These are phyloP conservation scores for Chrysochloris asiatica DNA, from an alignment of 2,113 vertebrate genomes.

Conservation along the genomic window DNA sequence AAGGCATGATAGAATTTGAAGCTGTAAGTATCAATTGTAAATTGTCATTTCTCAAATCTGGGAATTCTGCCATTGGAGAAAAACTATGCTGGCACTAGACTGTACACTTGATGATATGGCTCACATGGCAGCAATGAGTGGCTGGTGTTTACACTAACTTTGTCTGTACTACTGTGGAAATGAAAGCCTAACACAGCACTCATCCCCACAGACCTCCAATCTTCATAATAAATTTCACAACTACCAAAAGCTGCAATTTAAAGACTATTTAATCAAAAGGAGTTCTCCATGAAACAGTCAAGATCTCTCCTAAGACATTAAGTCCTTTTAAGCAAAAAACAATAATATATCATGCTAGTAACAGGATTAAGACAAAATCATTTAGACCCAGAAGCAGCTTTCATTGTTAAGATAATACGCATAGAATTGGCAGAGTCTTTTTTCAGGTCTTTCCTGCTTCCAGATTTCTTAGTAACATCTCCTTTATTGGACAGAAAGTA, in stretches of 20 bases:
- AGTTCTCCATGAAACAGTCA: not conserved
- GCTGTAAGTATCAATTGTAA: conserved; percentile 5
- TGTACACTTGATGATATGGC: not conserved
- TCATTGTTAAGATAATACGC: not conserved
- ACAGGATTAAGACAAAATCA: not conserved
- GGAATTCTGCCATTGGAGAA: not conserved
- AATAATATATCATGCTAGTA: not conserved
- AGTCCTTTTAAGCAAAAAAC: not conserved
- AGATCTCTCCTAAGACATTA: conserved; percentile 10
- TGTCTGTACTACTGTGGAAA: not conserved
- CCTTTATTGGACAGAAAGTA: not conserved
- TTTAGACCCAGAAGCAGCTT: not conserved
- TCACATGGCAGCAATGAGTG: not conserved
- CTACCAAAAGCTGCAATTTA: not conserved
- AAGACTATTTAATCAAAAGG: not conserved
- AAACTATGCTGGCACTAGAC: not conserved
- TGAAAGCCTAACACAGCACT: not conserved
- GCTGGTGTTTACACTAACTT: not conserved
- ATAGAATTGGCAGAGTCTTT: not conserved
- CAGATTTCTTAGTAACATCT: not conserved
- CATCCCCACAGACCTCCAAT: not conserved
- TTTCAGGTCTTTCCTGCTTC: not conserved
- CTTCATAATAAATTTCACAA: not conserved
- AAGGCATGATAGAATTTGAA: not conserved
- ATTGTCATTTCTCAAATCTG: not conserved